Evolutionary conservation across 2,797 vertebrate species (phyloP), one percentile per base, ranked within the genome.

Genomic region (Cuculus canorus): DNA sequence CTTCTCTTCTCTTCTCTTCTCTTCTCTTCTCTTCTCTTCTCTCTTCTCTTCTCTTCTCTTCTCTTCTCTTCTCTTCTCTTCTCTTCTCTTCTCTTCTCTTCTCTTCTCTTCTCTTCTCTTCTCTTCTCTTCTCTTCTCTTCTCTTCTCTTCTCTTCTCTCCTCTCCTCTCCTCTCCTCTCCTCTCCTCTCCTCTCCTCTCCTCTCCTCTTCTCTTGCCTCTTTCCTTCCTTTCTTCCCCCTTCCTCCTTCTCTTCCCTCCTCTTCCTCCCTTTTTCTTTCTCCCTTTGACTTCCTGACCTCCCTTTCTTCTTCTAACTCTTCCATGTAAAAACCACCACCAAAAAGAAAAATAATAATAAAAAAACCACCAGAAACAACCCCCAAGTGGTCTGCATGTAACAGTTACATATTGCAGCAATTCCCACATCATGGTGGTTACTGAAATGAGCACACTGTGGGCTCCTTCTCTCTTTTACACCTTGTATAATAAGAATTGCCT

Each of bases 81-180:
- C 35, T 54, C 25, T 69, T 90, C n/a, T 13, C 4, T 79, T 86
- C 65, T 10, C 28, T 88, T 45, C 18, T 68, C 13, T 64, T 17
- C 11, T 66, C 56, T 8, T 56, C 35, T 54, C 25, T 69, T 90
- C n/a, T 13, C 4, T 79, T 86, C 65, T 10, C 28, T 88, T 45
- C 18, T 68, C 13, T 64, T 17, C 11, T 66, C 56, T 8, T 56
- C 35, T 54, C 25, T 69, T 90, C n/a, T 13, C 4, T 79, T 86
- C 65, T 10, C 28, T 88, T 45, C 18, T 68, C 13, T 64, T 17
- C 11, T 66, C 56, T 8, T 56, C 35, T 54, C 19, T 63, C 45
- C 15, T n/a, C 9, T 56, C 17, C 8, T 13, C 17, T 84, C 1
- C 0, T 64, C 5, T 76, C 79, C 10, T 35, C 33, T 1, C 4